Base-by-base conservation (phyloP, 1,140 invertebrate species). In the Grapholita molesta region DNA sequence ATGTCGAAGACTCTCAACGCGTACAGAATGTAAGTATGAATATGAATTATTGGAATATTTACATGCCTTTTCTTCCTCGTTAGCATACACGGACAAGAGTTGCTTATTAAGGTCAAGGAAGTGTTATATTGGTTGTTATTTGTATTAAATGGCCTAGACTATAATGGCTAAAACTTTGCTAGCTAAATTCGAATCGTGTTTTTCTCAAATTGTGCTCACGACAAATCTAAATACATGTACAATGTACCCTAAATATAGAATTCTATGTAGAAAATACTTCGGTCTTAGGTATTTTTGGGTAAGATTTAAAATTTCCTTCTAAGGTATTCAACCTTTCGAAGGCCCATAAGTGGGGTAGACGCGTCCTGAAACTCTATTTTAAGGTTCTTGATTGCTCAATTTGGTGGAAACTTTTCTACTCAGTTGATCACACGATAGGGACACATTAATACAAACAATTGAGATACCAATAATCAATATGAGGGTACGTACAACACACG, bases 1-100 rank as follows among this genome's bases (percentile, higher is more conserved):
- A 94, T 94, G 94, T 94, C 93, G 90, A 94, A 94, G 92, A 94
- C 93, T 77, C 91, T 94, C 79, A 94, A 94, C 91, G 94, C 93
- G 74, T 94, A 94, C 86, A 93, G 94, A 91, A 94, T 94, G 94
- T 94, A 86, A 94, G 94, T 94, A 90, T 85, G 7, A 55, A 23
- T 23, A 21, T 11, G 8, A 55, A 23, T 55, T 23, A 23, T 15
- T 23, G 8, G 15, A 55, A 5, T n/a, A 38, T 38, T 38, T 6
- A 38, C 35, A 38, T 38, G n/a, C n/a, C n/a, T 38, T 38, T 38
- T 38, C 35, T 38, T 38, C 35, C 35, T 38, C 35, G 15, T 38
- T 38, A 38, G 35, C 35, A 15, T 6, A 12, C 5, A 38, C 0
- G 35, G 12, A 38, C n/a, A 38, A 15, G 35, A 38, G 12, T n/a